phyloP scores from a whole-genome alignment of 2,113 vertebrate species.

The Aspiorhynchus laticeps region DNA sequence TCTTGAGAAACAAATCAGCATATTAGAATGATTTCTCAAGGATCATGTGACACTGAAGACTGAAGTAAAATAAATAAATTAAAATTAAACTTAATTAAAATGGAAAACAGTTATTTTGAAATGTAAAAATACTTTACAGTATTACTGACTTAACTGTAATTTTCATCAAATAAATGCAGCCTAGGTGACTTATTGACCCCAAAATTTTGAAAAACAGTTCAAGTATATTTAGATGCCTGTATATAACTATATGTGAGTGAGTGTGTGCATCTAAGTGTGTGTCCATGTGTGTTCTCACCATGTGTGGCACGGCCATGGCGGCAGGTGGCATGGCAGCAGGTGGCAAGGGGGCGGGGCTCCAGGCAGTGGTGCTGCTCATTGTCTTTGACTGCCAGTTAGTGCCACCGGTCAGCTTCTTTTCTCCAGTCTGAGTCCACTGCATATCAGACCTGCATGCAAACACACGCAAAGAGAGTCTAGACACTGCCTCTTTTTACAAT shows the following conservation, averaged over 20 bases:
- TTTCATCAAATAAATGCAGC: neutral
- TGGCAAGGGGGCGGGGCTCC: constrained; percentile 79
- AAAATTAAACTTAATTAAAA: neutral
- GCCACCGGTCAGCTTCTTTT: constrained; percentile 86
- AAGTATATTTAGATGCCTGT: constrained; percentile 11
- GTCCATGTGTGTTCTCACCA: constrained; percentile 73
- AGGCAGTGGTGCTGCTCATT: constrained; percentile 81
- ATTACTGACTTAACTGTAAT: neutral
- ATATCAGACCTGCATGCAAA: constrained; percentile 77
- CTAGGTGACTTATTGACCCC: neutral
- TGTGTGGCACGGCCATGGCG: constrained; percentile 78
- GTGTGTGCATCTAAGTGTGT: neutral
- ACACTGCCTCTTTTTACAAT: neutral
- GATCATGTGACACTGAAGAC: neutral
- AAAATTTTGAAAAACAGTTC: neutral
- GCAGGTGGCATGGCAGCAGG: constrained; percentile 73
- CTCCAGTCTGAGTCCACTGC: constrained; percentile 85
- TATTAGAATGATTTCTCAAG: neutral
- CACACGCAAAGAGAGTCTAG: neutral
- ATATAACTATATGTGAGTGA: constrained; percentile 32
- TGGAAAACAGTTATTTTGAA: neutral
- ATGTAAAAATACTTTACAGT: neutral
- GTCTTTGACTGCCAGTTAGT: constrained; percentile 92
- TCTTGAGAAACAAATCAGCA: neutral
- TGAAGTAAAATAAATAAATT: neutral